Percentiles rank a stretch among this genome's conserved stretches.
These are phyloP conservation scores for Hypercompe scribonia DNA, from an alignment of 2,888 invertebrate genomes.

Conservation along the genomic window DNA sequence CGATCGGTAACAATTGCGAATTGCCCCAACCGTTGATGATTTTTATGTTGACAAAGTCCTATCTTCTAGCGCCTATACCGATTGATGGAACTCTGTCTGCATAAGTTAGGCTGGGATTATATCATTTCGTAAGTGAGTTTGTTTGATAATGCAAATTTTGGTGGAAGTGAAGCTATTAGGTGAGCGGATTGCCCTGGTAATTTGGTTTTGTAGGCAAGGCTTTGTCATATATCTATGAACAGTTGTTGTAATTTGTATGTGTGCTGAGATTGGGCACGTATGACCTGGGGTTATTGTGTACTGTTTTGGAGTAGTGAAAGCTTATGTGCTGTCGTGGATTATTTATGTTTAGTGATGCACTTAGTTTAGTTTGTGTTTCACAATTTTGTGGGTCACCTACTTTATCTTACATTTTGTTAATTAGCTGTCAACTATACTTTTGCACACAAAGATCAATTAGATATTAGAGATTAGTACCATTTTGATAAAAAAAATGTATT, in stretches of 20 bases:
- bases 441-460: not conserved
- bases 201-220: conserved; percentile 84
- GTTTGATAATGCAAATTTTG: conserved; percentile 78
- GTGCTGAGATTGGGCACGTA: conserved; percentile 62
- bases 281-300: conserved; percentile 58
- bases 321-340: conserved; percentile 44
- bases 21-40: conserved; percentile 61
- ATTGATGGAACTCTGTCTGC: conserved; percentile 65
- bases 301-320: conserved; percentile 66
- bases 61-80: conserved; percentile 28
- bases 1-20: conserved; percentile 78
- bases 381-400: not conserved
- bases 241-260: conserved; percentile 73
- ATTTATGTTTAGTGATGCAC: conserved; percentile 16
- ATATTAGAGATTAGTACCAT: not conserved
- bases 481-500: not conserved
- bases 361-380: conserved; percentile 4
- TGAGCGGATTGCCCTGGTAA: conserved; percentile 82
- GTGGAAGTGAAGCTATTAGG: conserved; percentile 81
- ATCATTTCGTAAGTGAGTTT: conserved; percentile 62
- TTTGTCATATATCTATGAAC: conserved; percentile 73
- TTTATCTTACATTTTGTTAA: not conserved
- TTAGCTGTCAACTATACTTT: not conserved
- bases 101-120: conserved; percentile 43
- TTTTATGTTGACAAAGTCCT: conserved; percentile 64